phyloP scores from a whole-genome alignment of 2,888 invertebrate species.

The Agrotis puta region DNA sequence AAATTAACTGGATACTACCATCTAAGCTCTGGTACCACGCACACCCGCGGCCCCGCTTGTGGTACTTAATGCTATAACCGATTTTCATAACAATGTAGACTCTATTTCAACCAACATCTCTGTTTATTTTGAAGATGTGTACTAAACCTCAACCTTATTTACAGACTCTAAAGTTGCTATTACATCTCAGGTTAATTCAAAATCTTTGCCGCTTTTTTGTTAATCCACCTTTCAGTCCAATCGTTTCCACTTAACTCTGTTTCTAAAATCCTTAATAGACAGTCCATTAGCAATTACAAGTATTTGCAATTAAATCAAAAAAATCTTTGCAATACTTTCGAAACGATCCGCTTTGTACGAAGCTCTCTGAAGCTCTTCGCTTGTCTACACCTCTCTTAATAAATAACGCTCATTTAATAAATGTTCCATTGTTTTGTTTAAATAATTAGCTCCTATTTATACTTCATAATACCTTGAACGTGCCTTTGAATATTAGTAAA shows the following conservation, averaged over 20 bases:
- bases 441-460: slow-evolving; percentile 26
- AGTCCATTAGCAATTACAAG: slow-evolving; percentile 50
- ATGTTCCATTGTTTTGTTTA: slow-evolving; percentile 24
- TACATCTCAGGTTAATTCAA: background rate
- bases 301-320: slow-evolving; percentile 35
- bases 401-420: slow-evolving; percentile 26
- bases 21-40: slow-evolving; percentile 73
- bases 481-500: background rate
- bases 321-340: slow-evolving; percentile 29
- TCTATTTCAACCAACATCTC: slow-evolving; percentile 55
- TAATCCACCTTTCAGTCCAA: slow-evolving; percentile 6
- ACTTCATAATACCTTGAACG: slow-evolving; percentile 1
- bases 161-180: background rate
- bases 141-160: slow-evolving; percentile 31
- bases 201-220: slow-evolving; percentile 10
- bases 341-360: slow-evolving; percentile 3
- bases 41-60: slow-evolving; percentile 44
- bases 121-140: slow-evolving; percentile 44
- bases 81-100: slow-evolving; percentile 68
- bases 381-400: slow-evolving; percentile 20
- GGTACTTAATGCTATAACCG: slow-evolving; percentile 74
- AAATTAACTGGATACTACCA: slow-evolving; percentile 83
- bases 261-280: slow-evolving; percentile 38
- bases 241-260: slow-evolving; percentile 25
- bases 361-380: slow-evolving; percentile 16